Base-by-base conservation (phyloP, 2,113 vertebrate species). In the Oryzias javanicus region DNA sequence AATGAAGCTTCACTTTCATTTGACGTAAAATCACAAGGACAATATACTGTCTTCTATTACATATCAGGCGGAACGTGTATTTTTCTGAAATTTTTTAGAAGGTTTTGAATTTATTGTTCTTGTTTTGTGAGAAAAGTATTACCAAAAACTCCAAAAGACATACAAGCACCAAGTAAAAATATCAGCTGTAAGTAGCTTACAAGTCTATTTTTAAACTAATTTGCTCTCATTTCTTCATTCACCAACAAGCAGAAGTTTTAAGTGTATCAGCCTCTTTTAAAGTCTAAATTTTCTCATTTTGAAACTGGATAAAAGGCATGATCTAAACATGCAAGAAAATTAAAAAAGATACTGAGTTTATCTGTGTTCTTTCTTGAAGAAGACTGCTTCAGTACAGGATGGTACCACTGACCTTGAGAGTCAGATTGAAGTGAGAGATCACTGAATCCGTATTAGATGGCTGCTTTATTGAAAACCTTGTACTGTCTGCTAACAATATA, bases 401-500 rank as follows among this genome's bases (percentile, higher is more conserved):
- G 24, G 16, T 42, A 60, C 59, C 46, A 67, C 75, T 69, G 35
- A 25, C 55, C 57, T 52, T 67, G 58, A 59, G 78, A 74, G 41
- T 8, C 5, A 4, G 52, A 78, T 70, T 66, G 68, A 70, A 71
- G 51, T 45, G 46, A 64, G 55, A 10, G n/a, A 50, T 17, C 41
- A 46, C 51, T 48, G 61, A 83, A 64, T 63, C 55, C 41, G 18
- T 42, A 61, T 76, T 72, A 64, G 29, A 51, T n/a, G 35, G 51
- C 55, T 25, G 40, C 59, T 61, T 49, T 46, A 60, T 64, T 55
- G 52, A 65, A 70, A 63, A 49, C 15, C 29, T 27, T 44, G 1
- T 18, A 20, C 60, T 62, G 67, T 56, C 57, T 57, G 14, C 41
- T 53, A 60, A 79, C 50, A 70, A 24, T 41, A 44, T 42, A 49